These are phyloP conservation scores for Zalophus californianus DNA, from an alignment of 2,797 vertebrate species.

Conservation along the genomic window DNA sequence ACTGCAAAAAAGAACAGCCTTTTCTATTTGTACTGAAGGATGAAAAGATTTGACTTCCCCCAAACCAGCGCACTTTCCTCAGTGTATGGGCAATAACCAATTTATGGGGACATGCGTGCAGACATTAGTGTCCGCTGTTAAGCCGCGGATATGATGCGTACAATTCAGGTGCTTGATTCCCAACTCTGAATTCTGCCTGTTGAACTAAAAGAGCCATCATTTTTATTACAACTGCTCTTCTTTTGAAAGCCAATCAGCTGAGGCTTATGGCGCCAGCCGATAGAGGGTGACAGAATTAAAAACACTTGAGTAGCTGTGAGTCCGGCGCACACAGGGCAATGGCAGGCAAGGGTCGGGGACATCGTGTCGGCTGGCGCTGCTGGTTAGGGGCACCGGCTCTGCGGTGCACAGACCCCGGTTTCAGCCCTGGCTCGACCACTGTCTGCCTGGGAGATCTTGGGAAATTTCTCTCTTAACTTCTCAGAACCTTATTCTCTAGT, in stretches of 20 bases:
- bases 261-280: conserved; percentile 43
- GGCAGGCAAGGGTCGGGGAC: background rate
- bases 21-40: conserved; percentile 2
- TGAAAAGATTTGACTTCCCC: background rate
- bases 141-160: background rate
- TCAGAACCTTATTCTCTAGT: background rate
- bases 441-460: background rate
- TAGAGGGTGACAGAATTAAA: conserved; percentile 48
- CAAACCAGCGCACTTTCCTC: conserved; percentile 7
- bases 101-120: conserved; percentile 9
- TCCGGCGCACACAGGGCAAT: background rate
- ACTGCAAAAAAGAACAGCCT: conserved; percentile 14
- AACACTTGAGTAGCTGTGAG: background rate
- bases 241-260: conserved; percentile 60
- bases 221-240: conserved; percentile 52
- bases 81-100: background rate
- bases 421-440: background rate
- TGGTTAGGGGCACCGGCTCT: background rate
- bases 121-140: background rate
- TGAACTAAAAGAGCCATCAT: conserved; percentile 54
- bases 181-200: conserved; percentile 10
- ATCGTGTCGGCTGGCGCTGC: background rate
- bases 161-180: background rate
- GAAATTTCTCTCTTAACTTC: background rate
- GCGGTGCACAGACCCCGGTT: background rate